Percentiles rank a stretch among this genome's conserved stretches.
phyloP scores from a whole-genome alignment of 1,140 invertebrate species.

The Calycopis cecrops region DNA sequence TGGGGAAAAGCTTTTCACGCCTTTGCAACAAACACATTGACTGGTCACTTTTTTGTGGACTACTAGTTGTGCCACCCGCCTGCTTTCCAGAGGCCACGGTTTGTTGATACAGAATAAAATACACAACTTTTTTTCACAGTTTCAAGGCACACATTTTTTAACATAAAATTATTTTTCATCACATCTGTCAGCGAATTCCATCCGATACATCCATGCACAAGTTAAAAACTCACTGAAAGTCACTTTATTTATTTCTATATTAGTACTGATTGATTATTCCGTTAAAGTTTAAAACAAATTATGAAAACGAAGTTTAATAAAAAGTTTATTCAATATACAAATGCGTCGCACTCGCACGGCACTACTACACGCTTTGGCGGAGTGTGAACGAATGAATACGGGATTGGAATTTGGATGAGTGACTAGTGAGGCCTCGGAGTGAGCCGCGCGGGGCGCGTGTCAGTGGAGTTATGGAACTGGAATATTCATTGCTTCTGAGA shows the following conservation, averaged over 20 bases:
- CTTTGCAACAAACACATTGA: conserved; percentile 59
- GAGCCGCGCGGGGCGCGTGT: conserved; percentile 19
- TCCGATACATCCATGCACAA: conserved; percentile 8
- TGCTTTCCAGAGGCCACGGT: conserved; percentile 48
- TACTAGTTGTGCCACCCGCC: conserved; percentile 36
- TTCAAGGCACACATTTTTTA: too few relatives aligned
- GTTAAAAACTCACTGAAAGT: neutral
- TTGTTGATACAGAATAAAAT: conserved; percentile 26
- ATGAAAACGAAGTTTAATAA: neutral
- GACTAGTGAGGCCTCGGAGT: too few relatives aligned
- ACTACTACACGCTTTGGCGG: neutral
- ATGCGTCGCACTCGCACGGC: neutral
- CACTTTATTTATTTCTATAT: neutral
- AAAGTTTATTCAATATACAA: neutral
- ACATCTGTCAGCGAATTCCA: neutral
- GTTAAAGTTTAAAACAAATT: neutral
- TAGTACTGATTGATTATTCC: neutral
- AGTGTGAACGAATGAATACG: conserved; percentile 4
- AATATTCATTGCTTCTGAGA: conserved; percentile 58
- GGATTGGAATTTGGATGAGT: neutral
- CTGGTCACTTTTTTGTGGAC: conserved; percentile 38
- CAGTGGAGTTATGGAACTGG: conserved; percentile 44
- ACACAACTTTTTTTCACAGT: too few relatives aligned
- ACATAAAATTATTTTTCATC: too few relatives aligned
- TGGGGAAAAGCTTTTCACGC: conserved; percentile 42